Evolutionary conservation across 2,888 invertebrate genomes (phyloP).

Genomic region (Falcaria lacertinaria): DNA sequence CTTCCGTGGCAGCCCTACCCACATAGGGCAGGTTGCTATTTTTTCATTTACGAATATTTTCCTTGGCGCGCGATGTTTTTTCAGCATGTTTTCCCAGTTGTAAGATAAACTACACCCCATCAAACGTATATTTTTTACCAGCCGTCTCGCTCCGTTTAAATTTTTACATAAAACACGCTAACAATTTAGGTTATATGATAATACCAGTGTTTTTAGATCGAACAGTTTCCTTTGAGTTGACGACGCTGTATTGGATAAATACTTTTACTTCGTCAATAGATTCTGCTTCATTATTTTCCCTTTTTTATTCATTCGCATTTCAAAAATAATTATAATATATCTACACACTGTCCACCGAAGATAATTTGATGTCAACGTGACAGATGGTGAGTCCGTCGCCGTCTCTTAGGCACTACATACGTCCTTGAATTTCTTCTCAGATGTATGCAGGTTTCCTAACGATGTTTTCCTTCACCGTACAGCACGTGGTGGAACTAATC

Average conservation of each 20-base stretch:
- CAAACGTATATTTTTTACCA: slow-evolving; percentile 71
- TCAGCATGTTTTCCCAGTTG: slow-evolving; percentile 75
- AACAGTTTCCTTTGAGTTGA: neutral
- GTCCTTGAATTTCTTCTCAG: too few relatives aligned
- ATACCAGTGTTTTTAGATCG: slow-evolving; percentile 11
- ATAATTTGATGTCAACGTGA: too few relatives aligned
- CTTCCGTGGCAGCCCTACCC: slow-evolving; percentile 45
- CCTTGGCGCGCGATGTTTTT: slow-evolving; percentile 76
- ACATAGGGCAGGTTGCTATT: slow-evolving; percentile 60
- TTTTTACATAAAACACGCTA: slow-evolving; percentile 29
- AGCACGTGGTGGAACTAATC: too few relatives aligned
- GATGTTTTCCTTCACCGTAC: too few relatives aligned
- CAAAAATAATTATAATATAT: too few relatives aligned
- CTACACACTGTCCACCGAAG: too few relatives aligned
- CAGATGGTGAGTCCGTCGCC: too few relatives aligned
- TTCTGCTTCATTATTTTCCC: too few relatives aligned
- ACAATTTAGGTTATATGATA: slow-evolving; percentile 24
- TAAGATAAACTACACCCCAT: slow-evolving; percentile 78
- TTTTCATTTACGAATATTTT: slow-evolving; percentile 80
- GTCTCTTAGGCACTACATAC: too few relatives aligned
- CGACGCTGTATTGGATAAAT: neutral
- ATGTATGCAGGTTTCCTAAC: too few relatives aligned
- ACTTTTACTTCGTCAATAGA: too few relatives aligned
- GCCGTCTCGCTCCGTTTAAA: slow-evolving; percentile 29
- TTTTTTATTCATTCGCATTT: too few relatives aligned